phyloP scores from a whole-genome alignment of 2,888 invertebrate species.

The Agrypnus murinus region DNA sequence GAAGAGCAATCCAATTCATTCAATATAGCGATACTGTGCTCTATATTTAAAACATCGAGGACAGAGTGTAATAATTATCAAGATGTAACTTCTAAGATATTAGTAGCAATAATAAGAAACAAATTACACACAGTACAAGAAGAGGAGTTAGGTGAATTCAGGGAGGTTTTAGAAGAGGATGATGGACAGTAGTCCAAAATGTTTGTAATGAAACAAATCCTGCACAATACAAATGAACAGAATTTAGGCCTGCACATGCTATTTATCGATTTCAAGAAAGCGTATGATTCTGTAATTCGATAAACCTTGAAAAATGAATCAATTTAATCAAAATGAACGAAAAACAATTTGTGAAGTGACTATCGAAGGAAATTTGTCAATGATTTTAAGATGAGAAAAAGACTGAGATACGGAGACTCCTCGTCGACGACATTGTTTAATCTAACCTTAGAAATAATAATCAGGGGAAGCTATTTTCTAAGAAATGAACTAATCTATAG shows the following conservation, averaged over 20 bases:
- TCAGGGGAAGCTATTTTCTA: neutral
- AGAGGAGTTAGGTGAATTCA: neutral
- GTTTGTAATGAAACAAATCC: neutral
- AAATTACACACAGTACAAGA: neutral
- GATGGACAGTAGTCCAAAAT: neutral
- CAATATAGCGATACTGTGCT: neutral
- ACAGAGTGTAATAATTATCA: neutral
- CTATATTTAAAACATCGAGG: neutral
- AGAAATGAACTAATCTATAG: neutral
- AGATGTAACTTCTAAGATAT: neutral
- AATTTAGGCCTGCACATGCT: neutral
- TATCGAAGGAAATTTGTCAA: neutral
- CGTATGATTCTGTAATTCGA: no score
- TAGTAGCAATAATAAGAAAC: slow-evolving; percentile 1
- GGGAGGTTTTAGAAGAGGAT: neutral
- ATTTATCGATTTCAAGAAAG: no score
- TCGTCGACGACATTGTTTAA: neutral
- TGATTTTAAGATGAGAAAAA: neutral
- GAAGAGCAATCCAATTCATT: no score
- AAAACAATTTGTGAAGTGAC: neutral
- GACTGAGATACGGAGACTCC: neutral
- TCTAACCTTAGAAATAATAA: neutral
- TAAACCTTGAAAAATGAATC: no score
- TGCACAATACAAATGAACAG: neutral
- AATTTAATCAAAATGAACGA: neutral